Evolutionary conservation across 2,888 invertebrate species (phyloP).

Genomic region (Caenorhabditis uteleia): DNA sequence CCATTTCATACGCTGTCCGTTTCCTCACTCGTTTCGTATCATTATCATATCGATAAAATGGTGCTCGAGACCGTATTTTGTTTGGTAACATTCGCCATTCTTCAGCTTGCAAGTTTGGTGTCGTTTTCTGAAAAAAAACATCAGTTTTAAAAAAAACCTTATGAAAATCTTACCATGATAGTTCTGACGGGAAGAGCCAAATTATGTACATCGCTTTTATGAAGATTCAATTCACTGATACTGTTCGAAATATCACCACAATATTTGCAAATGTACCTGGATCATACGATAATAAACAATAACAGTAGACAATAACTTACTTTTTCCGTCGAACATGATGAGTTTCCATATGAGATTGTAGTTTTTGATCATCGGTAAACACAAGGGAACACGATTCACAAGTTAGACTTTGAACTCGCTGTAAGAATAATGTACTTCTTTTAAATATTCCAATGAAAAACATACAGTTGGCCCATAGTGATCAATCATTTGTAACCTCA

Average conservation of each 20-base stretch:
- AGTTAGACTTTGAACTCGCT: slow-evolving; percentile 49
- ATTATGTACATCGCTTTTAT: slow-evolving; percentile 59
- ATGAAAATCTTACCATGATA: too few relatives aligned
- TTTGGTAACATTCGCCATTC: slow-evolving; percentile 17
- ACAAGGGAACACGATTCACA: slow-evolving; percentile 60
- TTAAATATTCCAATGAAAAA: not conserved
- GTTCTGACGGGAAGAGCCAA: slow-evolving; percentile 2
- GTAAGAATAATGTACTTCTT: slow-evolving; percentile 1
- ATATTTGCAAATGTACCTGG: slow-evolving; percentile 59
- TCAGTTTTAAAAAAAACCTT: not conserved
- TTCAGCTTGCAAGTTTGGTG: slow-evolving; percentile 6
- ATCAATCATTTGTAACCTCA: slow-evolving; percentile 45
- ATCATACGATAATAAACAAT: not conserved
- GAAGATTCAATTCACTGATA: slow-evolving; percentile 58
- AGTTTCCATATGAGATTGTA: slow-evolving; percentile 39
- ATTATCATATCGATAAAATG: slow-evolving; percentile 15
- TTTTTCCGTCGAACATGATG: slow-evolving; percentile 41
- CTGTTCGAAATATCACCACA: slow-evolving; percentile 57
- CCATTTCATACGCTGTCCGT: slow-evolving; percentile 10
- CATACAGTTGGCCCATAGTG: slow-evolving; percentile 48
- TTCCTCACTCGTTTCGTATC: slow-evolving; percentile 5
- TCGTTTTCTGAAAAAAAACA: too few relatives aligned
- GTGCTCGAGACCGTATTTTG: slow-evolving; percentile 11
- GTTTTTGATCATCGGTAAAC: slow-evolving; percentile 54
- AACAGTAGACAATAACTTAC: slow-evolving; percentile 2